Evolutionary conservation across 2,797 vertebrate genomes (phyloP), one percentile per base, ranked within the genome.

Genomic region (Nannoperca australis): DNA sequence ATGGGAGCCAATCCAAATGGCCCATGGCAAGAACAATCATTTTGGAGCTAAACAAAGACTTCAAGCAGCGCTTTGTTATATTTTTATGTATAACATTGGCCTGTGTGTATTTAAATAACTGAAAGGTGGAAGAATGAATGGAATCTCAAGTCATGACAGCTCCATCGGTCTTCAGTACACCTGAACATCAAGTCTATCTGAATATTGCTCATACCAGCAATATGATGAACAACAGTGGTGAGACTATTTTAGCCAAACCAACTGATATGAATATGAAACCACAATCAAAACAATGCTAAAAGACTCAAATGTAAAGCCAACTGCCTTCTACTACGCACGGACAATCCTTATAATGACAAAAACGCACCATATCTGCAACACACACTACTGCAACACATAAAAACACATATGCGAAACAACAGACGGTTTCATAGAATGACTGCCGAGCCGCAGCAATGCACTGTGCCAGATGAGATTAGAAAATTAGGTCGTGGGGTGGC

Each of bases 401-500:
- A 70, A 62, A 44, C 0, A 53, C 20, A 18, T 1, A 59, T 53
- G 64, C 1, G 0, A 73, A 59, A 56, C 34, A 55, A 55, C 50
- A 18, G 40, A 45, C 11, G 10, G 49, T 42, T 84, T 42, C n/a
- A 66, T 54, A 10, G 11, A 7, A 34, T 7, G 56, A 69, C 42
- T 62, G 56, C 51, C 10, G 45, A 42, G 62, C 59, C 64, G 70
- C 64, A 73, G 67, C 36, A 38, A 38, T 38, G 36, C 69, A 69
- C 44, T 65, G 73, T 73, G 70, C 64, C 81, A 89, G 81, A 91
- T 83, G 87, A 93, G 94, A 95, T 95, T 93, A 95, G 82, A 91
- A 93, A 95, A 95, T 92, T 89, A 93, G 94, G 94, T 94, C 93
- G 94, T 90, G 89, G 92, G 91, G 89, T 91, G 90, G 91, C 89